These are phyloP conservation scores for Octodon degus DNA, from an alignment of 2,113 vertebrate genomes.

Conservation along the genomic window DNA sequence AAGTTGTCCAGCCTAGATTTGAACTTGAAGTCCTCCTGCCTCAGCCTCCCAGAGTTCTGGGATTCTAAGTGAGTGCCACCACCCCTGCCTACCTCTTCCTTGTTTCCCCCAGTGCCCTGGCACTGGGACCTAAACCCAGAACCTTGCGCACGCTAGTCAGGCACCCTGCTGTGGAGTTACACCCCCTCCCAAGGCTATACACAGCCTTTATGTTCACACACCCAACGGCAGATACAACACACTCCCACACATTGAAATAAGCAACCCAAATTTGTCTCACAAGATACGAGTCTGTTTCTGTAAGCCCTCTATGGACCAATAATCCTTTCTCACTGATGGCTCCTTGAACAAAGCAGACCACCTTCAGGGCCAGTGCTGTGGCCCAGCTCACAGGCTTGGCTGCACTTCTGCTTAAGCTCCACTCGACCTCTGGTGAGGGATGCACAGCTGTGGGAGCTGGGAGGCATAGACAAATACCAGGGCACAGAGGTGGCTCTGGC, in stretches of 20 bases:
- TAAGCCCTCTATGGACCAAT: background rate
- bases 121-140: background rate
- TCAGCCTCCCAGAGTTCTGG: background rate
- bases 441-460: too few relatives aligned
- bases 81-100: background rate
- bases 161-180: background rate
- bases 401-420: background rate
- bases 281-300: background rate
- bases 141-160: background rate
- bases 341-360: background rate
- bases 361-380: background rate
- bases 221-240: background rate
- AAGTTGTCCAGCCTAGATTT: background rate
- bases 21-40: background rate
- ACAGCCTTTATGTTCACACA: background rate
- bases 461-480: fast-evolving
- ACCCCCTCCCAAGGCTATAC: background rate
- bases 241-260: background rate
- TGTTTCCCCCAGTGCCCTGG: background rate
- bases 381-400: background rate
- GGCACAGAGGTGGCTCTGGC: background rate
- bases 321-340: background rate
- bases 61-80: background rate
- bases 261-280: background rate
- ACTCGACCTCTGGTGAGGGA: background rate